Base-by-base conservation (phyloP, 1,140 invertebrate species). In the Heterodera carotae region DNA sequence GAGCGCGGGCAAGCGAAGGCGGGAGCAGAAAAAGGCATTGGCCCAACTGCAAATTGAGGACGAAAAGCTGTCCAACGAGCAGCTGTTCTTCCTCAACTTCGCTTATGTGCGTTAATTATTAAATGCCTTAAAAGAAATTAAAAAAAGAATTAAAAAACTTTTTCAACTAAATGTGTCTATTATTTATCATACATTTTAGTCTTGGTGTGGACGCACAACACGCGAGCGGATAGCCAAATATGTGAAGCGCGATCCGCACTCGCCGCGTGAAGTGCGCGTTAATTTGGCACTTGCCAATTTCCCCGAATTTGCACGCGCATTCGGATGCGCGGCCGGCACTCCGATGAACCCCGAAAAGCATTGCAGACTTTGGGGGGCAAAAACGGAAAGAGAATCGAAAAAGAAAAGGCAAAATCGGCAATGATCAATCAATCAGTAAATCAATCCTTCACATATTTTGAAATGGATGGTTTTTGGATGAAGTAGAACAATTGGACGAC, bases 41-140 rank as follows among this genome's bases (percentile, higher is more conserved):
- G 15, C 15, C 6, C 29, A 12, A n/a, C n/a, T 66, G 2, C 29
- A 34, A 29, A 29, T 34, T 60, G 27, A 31, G 27, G 59, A 39
- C 25, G 64, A 64, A 18, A 18, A 62, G 15, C 64, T 64, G 36
- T 31, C 25, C 64, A 56, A 74, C 10, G 56, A 56, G 22, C 72
- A 74, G 34, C 72, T 74, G 59, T 74, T 74, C 33, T 74, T 74
- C 53, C 43, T 62, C 36, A 27, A 36, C 27, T 74, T 66, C 64
- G 72, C 72, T 62, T 74, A 74, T 74, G 72, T 74, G 25, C 25
- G 53, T 48, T 25, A 64, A 29, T 25, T 72, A 29, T 15, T 8
- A 25, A n/a, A 15, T 15, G 2, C n/a, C 1, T 31, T 12, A 29
- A 34, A 22, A 66, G n/a, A 7, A 12, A 29, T 34, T 31, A 1